Conservation (phyloP, 1,140 invertebrate genomes). For the Gerris buenoi region DNA sequence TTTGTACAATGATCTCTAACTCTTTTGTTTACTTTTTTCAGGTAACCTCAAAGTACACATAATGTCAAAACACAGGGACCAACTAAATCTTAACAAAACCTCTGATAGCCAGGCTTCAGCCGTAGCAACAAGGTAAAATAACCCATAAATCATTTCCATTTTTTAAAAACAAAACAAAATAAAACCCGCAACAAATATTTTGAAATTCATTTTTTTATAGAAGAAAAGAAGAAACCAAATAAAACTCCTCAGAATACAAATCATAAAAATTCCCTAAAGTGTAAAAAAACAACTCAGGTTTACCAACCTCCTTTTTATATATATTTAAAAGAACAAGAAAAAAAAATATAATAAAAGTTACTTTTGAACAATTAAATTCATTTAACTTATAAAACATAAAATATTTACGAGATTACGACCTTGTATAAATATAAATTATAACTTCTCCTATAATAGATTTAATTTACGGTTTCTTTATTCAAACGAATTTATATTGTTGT, state of each 20-base stretch:
- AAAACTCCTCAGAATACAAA: too few relatives aligned
- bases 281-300: background rate
- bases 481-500: too few relatives aligned
- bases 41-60: conserved; percentile 33
- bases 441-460: too few relatives aligned
- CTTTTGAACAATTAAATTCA: too few relatives aligned
- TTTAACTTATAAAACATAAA: too few relatives aligned
- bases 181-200: background rate
- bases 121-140: background rate
- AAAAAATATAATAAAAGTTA: background rate
- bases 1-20: too few relatives aligned
- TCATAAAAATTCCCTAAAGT: background rate
- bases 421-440: too few relatives aligned
- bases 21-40: background rate
- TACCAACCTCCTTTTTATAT: background rate
- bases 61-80: conserved; percentile 27
- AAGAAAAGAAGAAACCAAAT: background rate
- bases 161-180: background rate
- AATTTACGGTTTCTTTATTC: too few relatives aligned
- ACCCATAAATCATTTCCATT: background rate
- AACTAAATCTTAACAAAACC: background rate
- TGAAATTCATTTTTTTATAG: background rate
- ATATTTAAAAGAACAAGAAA: too few relatives aligned
- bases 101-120: background rate
- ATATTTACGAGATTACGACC: too few relatives aligned